A percentile compares a stretch with the other conserved stretches of the same genome.
Evolutionary conservation across 2,888 invertebrate species (phyloP).

Genomic region (Pocota personata): DNA sequence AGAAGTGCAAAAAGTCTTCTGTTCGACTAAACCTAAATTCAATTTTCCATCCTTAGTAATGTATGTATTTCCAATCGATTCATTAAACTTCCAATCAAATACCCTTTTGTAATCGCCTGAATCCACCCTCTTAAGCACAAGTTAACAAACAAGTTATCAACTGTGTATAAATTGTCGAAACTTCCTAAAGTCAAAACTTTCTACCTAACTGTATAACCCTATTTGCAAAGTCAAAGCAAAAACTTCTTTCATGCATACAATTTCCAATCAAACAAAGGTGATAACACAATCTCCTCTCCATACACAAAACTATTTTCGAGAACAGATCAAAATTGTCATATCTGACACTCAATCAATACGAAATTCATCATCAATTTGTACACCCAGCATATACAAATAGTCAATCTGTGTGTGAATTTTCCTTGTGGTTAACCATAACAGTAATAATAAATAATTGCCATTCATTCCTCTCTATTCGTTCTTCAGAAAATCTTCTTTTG

Average conservation of each 20-base stretch:
- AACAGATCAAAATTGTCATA: conserved; percentile 58
- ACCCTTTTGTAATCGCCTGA: background rate
- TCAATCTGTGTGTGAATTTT: conserved; percentile 67
- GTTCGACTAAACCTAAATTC: background rate
- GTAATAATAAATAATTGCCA: conserved; percentile 71
- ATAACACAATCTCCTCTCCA: background rate
- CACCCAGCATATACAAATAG: conserved; percentile 23
- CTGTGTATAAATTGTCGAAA: background rate
- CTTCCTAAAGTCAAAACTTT: background rate
- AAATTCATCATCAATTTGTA: conserved; percentile 61
- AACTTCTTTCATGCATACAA: conserved; percentile 9
- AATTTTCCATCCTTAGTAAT: background rate
- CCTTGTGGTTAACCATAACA: conserved; percentile 63
- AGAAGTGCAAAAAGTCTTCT: background rate
- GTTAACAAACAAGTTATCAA: background rate
- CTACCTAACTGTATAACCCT: background rate
- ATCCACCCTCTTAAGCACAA: background rate
- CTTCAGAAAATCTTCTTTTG: conserved; percentile 16
- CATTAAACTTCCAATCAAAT: background rate
- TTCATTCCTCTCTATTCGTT: conserved; percentile 38
- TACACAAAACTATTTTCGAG: background rate
- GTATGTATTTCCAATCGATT: background rate
- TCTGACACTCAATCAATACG: conserved; percentile 51
- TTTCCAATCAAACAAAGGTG: conserved; percentile 47
- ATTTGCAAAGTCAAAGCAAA: background rate